A percentile compares a stretch with the other conserved stretches of the same genome.
Conservation (phyloP, 2,888 invertebrate genomes). For the Allophyes oxyacanthae region DNA sequence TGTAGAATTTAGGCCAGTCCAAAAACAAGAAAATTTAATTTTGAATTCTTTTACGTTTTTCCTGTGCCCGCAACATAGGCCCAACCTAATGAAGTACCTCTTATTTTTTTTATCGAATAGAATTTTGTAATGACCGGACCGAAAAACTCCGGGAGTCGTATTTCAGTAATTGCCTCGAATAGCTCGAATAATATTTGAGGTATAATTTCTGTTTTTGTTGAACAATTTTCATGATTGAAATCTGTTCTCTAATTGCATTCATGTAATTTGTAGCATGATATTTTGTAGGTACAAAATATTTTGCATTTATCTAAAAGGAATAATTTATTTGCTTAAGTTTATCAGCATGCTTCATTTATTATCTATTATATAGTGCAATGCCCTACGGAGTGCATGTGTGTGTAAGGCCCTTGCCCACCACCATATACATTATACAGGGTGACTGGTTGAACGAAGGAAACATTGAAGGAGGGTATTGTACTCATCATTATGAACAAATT, state of each 20-base stretch:
- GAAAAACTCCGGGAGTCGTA: constrained; percentile 18
- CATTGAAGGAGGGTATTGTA: too few species aligned
- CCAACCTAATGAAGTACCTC: constrained; percentile 21
- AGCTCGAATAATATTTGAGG: constrained; percentile 12
- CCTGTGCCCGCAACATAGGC: not conserved
- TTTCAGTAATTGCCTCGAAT: constrained; percentile 39
- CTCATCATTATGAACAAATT: too few species aligned
- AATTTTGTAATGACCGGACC: constrained; percentile 20
- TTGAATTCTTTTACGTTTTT: constrained; percentile 9
- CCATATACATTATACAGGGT: too few species aligned
- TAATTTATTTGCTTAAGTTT: too few species aligned
- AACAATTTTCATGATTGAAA: constrained; percentile 8
- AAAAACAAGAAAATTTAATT: not conserved
- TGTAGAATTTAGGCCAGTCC: not conserved
- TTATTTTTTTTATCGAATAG: constrained; percentile 21
- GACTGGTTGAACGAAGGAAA: too few species aligned
- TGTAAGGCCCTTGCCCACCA: too few species aligned
- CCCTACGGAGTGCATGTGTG: too few species aligned
- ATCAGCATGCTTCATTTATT: too few species aligned
- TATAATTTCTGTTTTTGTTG: constrained; percentile 2
- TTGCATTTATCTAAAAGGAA: too few species aligned
- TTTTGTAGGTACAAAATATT: not conserved
- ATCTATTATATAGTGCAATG: too few species aligned
- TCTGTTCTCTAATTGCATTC: constrained; percentile 1
- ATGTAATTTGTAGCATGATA: not conserved